Evolutionary conservation across 2,888 invertebrate genomes (phyloP).

Genomic region (Calliopum simillimum): DNA sequence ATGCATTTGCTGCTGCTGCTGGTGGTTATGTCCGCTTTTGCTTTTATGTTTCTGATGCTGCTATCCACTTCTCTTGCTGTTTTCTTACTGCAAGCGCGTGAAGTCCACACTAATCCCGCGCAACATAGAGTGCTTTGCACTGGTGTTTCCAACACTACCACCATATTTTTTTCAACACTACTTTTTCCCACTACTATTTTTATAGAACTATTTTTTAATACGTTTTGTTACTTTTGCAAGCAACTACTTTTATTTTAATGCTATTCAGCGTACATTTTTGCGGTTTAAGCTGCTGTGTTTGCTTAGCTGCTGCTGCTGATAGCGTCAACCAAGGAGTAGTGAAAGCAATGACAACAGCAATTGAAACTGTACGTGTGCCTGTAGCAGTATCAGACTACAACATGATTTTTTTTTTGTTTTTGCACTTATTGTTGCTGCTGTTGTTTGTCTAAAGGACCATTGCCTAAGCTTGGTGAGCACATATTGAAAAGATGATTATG

Average conservation of each 20-base stretch:
- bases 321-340: neutral
- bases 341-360: neutral
- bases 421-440: neutral
- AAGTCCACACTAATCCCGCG: neutral
- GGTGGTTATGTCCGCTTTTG: neutral
- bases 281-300: no score
- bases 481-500: conserved; percentile 1
- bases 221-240: no score
- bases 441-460: neutral
- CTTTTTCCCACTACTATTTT: no score
- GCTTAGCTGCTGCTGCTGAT: neutral
- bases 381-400: neutral
- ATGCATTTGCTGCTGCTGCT: neutral
- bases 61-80: neutral
- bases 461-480: neutral
- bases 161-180: no score
- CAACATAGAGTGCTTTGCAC: neutral
- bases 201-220: no score
- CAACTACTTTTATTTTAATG: no score
- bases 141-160: no score
- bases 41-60: neutral
- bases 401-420: neutral
- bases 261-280: no score
- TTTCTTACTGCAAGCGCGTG: neutral
- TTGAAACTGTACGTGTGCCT: neutral